These are phyloP conservation scores for Calonectris borealis DNA, from an alignment of 2,113 vertebrate species.

Conservation along the genomic window DNA sequence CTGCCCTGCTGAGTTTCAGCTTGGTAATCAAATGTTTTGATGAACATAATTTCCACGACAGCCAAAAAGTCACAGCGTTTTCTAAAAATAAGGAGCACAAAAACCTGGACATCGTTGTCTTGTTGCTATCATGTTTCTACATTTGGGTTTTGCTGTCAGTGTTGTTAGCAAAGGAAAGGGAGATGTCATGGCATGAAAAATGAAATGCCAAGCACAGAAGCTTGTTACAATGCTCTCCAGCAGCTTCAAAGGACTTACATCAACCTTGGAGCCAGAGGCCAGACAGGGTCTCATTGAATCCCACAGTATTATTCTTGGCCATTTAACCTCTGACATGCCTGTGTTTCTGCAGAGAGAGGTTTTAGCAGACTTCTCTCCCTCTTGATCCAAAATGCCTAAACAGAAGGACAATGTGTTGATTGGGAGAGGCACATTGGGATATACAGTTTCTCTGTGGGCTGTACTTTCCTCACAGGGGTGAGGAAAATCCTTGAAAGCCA, in stretches of 20 bases:
- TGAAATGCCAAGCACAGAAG: background rate
- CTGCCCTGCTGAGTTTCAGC: background rate
- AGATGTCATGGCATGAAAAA: background rate
- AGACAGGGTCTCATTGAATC: background rate
- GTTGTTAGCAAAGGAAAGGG: background rate
- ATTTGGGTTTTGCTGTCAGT: background rate
- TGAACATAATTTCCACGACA: background rate
- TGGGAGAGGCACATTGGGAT: background rate
- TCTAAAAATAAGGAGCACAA: background rate
- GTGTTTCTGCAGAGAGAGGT: background rate
- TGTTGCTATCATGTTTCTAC: background rate
- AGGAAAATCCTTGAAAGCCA: background rate
- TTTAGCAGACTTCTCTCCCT: background rate
- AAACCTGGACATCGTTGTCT: background rate
- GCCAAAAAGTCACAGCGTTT: background rate
- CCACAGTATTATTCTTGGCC: background rate
- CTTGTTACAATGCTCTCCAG: background rate
- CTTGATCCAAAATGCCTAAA: background rate
- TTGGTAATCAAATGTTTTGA: background rate
- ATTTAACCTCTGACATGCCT: background rate
- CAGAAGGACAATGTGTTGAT: background rate
- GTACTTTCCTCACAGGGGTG: background rate
- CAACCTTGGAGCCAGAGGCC: background rate
- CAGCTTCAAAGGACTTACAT: background rate
- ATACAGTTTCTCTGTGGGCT: background rate